phyloP scores from a whole-genome alignment of 2,888 invertebrate species.

The Himalopsyche japonica region DNA sequence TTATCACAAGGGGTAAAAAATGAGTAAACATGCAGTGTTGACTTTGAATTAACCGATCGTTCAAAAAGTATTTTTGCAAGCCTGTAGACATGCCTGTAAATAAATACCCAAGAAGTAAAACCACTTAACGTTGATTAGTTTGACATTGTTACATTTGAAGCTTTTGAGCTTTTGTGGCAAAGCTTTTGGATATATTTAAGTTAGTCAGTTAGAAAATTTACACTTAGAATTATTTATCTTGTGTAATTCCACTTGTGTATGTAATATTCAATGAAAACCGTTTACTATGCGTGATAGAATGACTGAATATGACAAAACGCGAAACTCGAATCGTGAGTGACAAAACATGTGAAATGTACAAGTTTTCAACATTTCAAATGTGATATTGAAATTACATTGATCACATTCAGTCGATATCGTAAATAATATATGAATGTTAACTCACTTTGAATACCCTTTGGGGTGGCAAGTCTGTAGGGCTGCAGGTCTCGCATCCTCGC shows the following conservation, averaged over 20 bases:
- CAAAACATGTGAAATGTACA: no score
- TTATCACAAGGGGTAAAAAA: background rate
- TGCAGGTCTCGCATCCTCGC: slow-evolving; percentile 87
- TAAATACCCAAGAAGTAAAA: background rate
- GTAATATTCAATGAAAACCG: no score
- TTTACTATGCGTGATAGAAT: no score
- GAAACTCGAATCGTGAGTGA: no score
- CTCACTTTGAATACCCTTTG: slow-evolving; percentile 86
- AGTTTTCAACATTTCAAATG: no score
- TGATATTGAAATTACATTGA: no score
- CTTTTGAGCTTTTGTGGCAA: background rate
- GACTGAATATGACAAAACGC: no score
- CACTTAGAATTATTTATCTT: no score
- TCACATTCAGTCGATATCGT: no score
- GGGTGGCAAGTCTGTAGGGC: slow-evolving; percentile 93
- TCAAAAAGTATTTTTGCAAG: background rate
- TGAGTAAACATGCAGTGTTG: background rate
- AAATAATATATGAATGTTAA: slow-evolving; percentile 28
- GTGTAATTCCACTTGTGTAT: no score
- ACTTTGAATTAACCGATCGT: background rate
- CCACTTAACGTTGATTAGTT: background rate
- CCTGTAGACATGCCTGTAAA: background rate
- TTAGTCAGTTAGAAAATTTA: no score
- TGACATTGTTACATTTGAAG: background rate
- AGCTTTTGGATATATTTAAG: background rate